Evolutionary conservation across 2,888 invertebrate species (phyloP).

Genomic region (Lithophane socia): DNA sequence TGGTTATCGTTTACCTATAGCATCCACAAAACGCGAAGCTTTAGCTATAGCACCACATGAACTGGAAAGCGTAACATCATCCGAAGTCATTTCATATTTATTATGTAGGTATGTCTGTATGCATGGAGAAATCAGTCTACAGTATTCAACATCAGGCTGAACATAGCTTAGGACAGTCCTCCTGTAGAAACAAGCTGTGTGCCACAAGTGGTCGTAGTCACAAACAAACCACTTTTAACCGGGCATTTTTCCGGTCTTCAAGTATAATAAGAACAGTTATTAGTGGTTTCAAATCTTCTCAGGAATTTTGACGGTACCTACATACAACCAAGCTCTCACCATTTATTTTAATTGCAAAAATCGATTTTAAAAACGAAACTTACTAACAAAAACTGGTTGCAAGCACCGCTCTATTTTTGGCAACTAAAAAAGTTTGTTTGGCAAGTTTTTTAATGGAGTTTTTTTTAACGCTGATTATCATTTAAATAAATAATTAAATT

Average conservation of each 20-base stretch:
- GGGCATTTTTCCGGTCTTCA: not conserved
- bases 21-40: not conserved
- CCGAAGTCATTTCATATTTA: not conserved
- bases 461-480: too few species aligned
- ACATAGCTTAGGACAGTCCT: not conserved
- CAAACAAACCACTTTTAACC: not conserved
- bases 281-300: not conserved
- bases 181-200: not conserved
- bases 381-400: not conserved
- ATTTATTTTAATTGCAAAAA: not conserved
- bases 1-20: not conserved
- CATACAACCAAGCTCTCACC: too few species aligned
- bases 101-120: not conserved
- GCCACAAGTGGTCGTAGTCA: conserved; percentile 32
- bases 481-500: not conserved
- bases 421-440: conserved; percentile 5
- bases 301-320: not conserved
- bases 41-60: not conserved
- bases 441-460: not conserved
- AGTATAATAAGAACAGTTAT: not conserved
- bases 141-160: not conserved
- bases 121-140: too few species aligned
- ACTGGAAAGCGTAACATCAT: not conserved
- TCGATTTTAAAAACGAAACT: conserved; percentile 2
- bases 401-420: conserved; percentile 18